Conservation (phyloP, 2,113 vertebrate species). For the Candoia aspera region DNA sequence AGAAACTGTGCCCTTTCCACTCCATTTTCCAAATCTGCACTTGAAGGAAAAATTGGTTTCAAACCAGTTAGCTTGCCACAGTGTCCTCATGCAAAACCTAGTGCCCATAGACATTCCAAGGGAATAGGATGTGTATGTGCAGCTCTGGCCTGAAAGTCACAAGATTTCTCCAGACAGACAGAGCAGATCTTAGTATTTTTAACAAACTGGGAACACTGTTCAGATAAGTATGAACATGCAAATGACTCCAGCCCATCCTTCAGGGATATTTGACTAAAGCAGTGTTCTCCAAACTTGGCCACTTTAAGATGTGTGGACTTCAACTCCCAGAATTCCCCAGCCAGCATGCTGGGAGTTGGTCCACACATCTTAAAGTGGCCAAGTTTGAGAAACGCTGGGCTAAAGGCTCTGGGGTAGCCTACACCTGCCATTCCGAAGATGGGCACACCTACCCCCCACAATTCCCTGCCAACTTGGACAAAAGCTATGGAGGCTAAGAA, state of each 20-base stretch:
- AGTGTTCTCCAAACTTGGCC: neutral
- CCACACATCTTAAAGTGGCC: neutral
- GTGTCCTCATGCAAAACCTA: neutral
- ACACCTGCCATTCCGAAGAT: neutral
- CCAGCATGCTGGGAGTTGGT: neutral
- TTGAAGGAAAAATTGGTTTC: neutral
- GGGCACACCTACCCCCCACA: neutral
- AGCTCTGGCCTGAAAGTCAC: neutral
- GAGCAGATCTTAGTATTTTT: neutral
- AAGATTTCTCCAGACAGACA: neutral
- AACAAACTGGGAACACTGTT: neutral
- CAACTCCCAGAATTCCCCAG: neutral
- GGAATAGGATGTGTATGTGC: no score
- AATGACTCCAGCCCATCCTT: neutral
- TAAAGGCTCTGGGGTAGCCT: neutral
- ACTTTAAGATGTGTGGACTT: neutral
- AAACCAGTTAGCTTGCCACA: neutral
- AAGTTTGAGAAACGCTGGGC: neutral
- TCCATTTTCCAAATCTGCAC: neutral
- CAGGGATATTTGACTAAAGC: neutral
- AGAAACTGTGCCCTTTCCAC: neutral
- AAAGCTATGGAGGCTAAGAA: neutral
- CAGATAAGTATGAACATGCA: neutral
- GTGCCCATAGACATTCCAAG: neutral
- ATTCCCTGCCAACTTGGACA: neutral